Evolutionary conservation across 2,797 vertebrate species (phyloP), one percentile per base, ranked within the genome.

Genomic region (Pseudomugil tenellus): DNA sequence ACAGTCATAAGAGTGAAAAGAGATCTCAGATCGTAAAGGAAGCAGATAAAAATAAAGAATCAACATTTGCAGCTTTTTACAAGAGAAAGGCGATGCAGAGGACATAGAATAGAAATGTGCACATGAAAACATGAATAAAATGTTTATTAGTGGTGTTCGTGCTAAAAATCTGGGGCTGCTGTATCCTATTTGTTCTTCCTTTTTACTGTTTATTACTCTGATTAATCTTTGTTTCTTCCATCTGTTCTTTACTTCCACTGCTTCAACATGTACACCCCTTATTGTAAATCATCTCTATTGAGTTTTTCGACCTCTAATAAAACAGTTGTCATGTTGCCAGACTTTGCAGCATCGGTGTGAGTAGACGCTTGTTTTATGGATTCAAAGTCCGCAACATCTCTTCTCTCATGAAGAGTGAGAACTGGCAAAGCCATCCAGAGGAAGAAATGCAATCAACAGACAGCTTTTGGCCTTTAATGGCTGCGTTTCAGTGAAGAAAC

Each of bases 301-400:
- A 54, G 61, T 73, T 73, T 61, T 69, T 37, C 4, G 14, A 6
- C 46, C 4, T 51, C 72, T 59, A 11, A 76, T 73, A 71, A 70
- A 74, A 63, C 56, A 56, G 63, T n/a, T 29, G 61, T 54, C n/a
- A 13, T 48, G 19, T 55, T 39, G 35, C 11, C 1, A n/a, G 21
- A 63, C 61, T 39, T 64, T 70, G 78, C 62, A 29, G 43, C 62
- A 0, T 29, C 17, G 71, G 69, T 58, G 72, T 78, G 74, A 82
- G 84, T 73, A 73, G 67, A 79, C 67, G 19, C 58, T 1, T 43
- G 41, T 72, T 51, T 66, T 79, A 62, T 6, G 25, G 76, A 66
- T 86, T 83, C 80, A 81, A 80, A 87, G 80, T 70, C 74, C 62
- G 63, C 41, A 58, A 84, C 74, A 61, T 83, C 72, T 86, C 83